Base-by-base conservation (phyloP, 2,888 invertebrate genomes). In the Drosophila koepferae region DNA sequence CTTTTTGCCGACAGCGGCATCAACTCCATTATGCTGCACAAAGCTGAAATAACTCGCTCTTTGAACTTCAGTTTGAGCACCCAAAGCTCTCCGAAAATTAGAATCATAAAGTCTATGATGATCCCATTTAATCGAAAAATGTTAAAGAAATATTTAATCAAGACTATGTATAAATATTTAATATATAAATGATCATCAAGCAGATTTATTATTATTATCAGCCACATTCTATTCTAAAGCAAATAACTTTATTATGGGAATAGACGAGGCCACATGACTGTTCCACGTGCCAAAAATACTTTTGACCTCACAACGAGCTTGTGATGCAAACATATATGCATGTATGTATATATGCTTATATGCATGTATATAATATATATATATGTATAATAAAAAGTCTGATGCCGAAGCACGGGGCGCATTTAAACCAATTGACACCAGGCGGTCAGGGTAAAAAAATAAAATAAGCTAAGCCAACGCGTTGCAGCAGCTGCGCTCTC, bases 361-460 rank as follows among this genome's bases (percentile, higher is more conserved):
- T n/a, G 23, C 14, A 28, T 48, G 0, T 7, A 48, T 28, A 38
- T 5, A 40, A 23, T 48, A 48, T n/a, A 28, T 48, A 40, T 10
- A 51, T 41, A 58, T 58, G n/a, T 69, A 83, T 77, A 86, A 54
- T 61, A 55, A 74, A 77, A 78, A 68, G 65, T 63, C 71, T 59
- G 67, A 63, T 38, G 69, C 80, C 67, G 65, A 62, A 58, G 73
- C 66, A 76, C 59, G 71, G 71, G 72, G 80, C 75, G 82, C 78
- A 76, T 81, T 90, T 86, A 86, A 90, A 78, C 88, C 90, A 77
- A 86, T 86, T 86, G 89, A 90, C 86, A 88, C 82, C 87, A 76
- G 59, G 69, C 76, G 72, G 56, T 51, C 66, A 63, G 74, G 74
- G 23, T 41, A 64, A 67, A 61, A 66, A 66, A 63, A 85, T 82